Base-by-base conservation (phyloP, 2,797 vertebrate genomes). In the Paedocypris micromegethes region DNA sequence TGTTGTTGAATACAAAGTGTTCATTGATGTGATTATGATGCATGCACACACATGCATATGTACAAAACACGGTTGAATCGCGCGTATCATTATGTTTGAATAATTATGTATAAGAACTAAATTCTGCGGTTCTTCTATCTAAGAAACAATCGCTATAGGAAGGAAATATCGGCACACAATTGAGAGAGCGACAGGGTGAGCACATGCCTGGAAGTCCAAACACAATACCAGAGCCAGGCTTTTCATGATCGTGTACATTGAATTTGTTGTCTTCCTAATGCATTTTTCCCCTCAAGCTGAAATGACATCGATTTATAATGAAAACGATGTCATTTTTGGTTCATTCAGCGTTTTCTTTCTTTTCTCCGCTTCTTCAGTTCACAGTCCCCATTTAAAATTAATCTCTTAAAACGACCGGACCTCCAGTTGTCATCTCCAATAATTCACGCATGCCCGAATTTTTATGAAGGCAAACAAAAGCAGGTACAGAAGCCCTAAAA, bases 361-460 rank as follows among this genome's bases (percentile, higher is more conserved):
- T 37, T 43, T n/a, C 5, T 9, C 3, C 2, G 51, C 72, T 73
- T 67, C 63, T 72, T 80, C 72, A 72, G 51, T 75, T 78, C 73
- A 70, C 62, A 81, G 70, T 71, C 72, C 23, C 74, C 72, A 72
- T 75, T 79, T 62, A 83, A 79, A 82, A 74, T 83, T 69, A 77
- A 76, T 81, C 81, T 85, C 83, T 77, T 77, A 77, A 78, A 77
- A 80, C 81, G 58, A 80, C 68, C 70, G 76, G 87, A 83, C 85
- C 82, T 81, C 77, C 56, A 62, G 79, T 75, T 87, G 83, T 86
- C 86, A 87, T 84, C 84, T 84, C 82, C 3, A 64, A 83, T 85
- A 83, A 86, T 82, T 84, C 80, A 81, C 69, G 78, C 72, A 52
- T 78, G 76, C 74, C 49, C 58, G 73, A 81, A 82, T 84, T 82